Base-by-base conservation (phyloP, 1,140 invertebrate species). In the Teleogryllus occipitalis region DNA sequence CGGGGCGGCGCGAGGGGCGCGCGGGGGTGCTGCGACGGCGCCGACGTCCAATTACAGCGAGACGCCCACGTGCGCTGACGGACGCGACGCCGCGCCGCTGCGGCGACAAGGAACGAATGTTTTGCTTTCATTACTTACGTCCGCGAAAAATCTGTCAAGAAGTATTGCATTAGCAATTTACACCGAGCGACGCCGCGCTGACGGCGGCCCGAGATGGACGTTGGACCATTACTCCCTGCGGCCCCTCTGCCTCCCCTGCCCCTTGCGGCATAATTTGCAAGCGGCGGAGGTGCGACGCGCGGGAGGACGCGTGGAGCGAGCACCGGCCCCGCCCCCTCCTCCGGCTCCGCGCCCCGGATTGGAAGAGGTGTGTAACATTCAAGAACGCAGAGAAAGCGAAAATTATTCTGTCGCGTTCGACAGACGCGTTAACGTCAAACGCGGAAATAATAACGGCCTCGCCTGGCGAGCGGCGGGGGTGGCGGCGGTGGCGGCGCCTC, bases 401-500 rank as follows among this genome's bases (percentile, higher is more conserved):
- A 65, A 65, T 65, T 65, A 65, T 65, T 65, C 54, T 65, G 54
- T 65, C 54, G 54, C 54, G 54, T 65, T 65, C 54, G 54, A 65
- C 54, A 65, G 54, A 65, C 54, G 2, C 54, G 54, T 65, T 65
- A 65, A 65, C 54, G 54, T 65, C 49, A 54, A 65, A 18, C 18
- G 54, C 54, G 7, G 54, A 65, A 65, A 65, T 65, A 65, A 65
- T 65, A 65, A 65, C 54, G 54, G 54, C 54, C 54, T 10, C 54
- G 0, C 18, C 7, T 2, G 2, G 54, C 10, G 18, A 10, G 54
- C 54, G 54, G 18, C 27, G 18, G 54, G 2, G 54, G 54, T 7
- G 54, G 18, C 27, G 18, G 54, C 54, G 54, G 54, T 7, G 54
- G 18, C 54, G 54, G 54, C 10, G 54, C 18, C 18, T 65, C 54